phyloP scores from a whole-genome alignment of 2,113 vertebrate species.

The Camelus dromedarius region DNA sequence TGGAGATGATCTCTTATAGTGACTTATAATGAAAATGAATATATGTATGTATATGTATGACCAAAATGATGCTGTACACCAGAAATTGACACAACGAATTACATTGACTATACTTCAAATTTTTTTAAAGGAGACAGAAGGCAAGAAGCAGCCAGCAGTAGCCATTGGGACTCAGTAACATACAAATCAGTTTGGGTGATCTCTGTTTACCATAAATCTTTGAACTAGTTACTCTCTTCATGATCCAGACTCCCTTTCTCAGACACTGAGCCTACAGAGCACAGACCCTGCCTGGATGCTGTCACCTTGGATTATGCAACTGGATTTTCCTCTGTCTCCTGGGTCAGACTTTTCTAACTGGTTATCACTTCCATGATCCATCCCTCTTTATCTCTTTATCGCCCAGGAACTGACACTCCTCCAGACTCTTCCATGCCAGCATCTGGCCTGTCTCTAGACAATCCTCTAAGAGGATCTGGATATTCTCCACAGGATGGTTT shows the following conservation, averaged over 20 bases:
- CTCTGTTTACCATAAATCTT: constrained; percentile 70
- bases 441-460: constrained; percentile 7
- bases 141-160: constrained; percentile 1
- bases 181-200: constrained; percentile 44
- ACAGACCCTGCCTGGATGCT: constrained; percentile 63
- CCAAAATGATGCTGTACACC: too few species aligned
- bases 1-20: not conserved
- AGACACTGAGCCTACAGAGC: constrained; percentile 24
- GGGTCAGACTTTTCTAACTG: not conserved
- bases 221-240: not conserved
- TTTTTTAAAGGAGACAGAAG: not conserved
- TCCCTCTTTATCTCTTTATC: constrained; percentile 64
- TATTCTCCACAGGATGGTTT: constrained; percentile 3
- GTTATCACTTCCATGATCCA: constrained; percentile 4
- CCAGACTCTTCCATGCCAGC: constrained; percentile 7
- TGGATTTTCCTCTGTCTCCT: constrained; percentile 46
- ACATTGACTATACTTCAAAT: too few species aligned
- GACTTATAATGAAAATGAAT: too few species aligned
- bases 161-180: not conserved
- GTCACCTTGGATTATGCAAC: constrained; percentile 63
- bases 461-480: constrained; percentile 28
- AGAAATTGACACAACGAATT: too few species aligned
- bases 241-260: not conserved
- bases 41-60: too few species aligned
- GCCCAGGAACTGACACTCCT: not conserved